These are phyloP conservation scores for Crotalus tigris DNA, from an alignment of 2,113 vertebrate species.

Conservation along the genomic window DNA sequence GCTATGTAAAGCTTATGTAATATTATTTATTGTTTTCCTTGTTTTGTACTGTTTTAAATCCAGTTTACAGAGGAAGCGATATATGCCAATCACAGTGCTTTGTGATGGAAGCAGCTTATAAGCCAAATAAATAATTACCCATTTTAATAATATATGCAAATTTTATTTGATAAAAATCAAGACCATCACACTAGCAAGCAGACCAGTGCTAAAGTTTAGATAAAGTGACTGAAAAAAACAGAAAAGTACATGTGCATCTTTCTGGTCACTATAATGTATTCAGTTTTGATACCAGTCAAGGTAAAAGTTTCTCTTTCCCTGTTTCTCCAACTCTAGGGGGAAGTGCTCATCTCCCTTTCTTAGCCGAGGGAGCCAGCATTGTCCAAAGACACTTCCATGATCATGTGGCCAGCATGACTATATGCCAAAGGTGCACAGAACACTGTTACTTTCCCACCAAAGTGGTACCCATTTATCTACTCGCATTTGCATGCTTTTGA, in stretches of 20 bases:
- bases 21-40: neutral
- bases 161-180: neutral
- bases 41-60: neutral
- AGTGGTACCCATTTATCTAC: too few relatives aligned
- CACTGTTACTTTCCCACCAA: too few relatives aligned
- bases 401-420: too few relatives aligned
- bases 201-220: neutral
- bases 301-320: neutral
- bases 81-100: neutral
- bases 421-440: too few relatives aligned
- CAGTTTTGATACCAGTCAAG: neutral
- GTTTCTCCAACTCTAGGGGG: neutral
- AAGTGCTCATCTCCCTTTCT: too few relatives aligned
- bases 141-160: neutral
- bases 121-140: neutral
- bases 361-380: too few relatives aligned
- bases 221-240: neutral
- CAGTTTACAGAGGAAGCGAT: neutral
- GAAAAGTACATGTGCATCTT: neutral
- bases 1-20: neutral
- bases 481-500: too few relatives aligned
- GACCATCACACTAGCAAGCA: neutral
- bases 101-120: neutral
- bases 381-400: too few relatives aligned
- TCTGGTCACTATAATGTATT: neutral